Conservation (phyloP, 2,113 vertebrate species). For the Tupaia tana region DNA sequence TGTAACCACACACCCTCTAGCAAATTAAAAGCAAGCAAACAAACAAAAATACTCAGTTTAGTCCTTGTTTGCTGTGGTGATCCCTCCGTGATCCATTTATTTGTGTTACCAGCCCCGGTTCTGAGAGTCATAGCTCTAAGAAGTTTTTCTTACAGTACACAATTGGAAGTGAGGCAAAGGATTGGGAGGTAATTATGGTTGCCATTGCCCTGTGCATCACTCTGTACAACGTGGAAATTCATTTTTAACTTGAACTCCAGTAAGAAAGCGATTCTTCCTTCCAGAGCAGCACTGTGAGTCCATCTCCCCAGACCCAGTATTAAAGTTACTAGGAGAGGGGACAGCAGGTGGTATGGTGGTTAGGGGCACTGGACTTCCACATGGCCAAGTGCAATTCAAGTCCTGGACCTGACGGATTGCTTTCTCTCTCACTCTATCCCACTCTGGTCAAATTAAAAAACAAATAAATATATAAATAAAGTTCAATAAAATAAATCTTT, state of each 20-base stretch:
- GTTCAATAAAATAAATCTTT: too few species aligned
- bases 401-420: too few species aligned
- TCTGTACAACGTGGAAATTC: not conserved
- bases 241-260: conserved; percentile 32
- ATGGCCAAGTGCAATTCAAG: too few species aligned
- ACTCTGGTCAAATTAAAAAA: too few species aligned
- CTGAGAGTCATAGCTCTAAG: not conserved
- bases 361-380: too few species aligned
- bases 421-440: too few species aligned
- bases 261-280: conserved; percentile 43
- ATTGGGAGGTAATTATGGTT: not conserved
- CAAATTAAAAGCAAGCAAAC: too few species aligned
- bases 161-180: not conserved
- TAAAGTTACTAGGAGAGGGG: not conserved
- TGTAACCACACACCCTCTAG: too few species aligned
- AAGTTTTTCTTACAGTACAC: not conserved
- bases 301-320: not conserved
- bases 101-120: not conserved
- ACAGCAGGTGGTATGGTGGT: too few species aligned
- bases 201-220: not conserved
- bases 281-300: not conserved
- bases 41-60: not conserved
- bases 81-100: not conserved
- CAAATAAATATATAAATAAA: too few species aligned
- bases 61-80: not conserved